Base-by-base conservation (phyloP, 2,113 vertebrate species). In the Sebastes schlegelii region DNA sequence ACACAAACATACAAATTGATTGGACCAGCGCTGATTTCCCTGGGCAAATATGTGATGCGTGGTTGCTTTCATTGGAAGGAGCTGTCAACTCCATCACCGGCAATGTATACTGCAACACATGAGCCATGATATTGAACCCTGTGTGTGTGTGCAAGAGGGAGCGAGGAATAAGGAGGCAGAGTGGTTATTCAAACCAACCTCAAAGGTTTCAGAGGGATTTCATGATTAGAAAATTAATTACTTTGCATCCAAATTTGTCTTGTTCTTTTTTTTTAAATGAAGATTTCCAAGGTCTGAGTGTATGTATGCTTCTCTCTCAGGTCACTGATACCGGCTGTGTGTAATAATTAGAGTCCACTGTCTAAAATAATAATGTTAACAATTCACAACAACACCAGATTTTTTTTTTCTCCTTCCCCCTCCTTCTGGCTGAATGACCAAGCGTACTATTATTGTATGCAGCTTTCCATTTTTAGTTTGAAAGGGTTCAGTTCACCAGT, bases 1-100 rank as follows among this genome's bases (percentile, higher is more conserved):
- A 74, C 69, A 85, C 45, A 75, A 46, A 75, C 26, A 16, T 64
- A 54, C 49, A 85, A 88, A 92, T 85, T 90, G 93, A 93, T 91
- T 88, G 90, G 84, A 67, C 86, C 64, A 48, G 75, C 51, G 8
- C 69, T 89, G 91, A 94, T 92, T 92, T 94, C 91, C 89, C 84
- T 63, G 66, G 88, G 76, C 89, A 86, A 90, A 89, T 85, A 89
- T 88, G 83, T 71, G 74, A 90, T 82, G 85, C 60, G n/a, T 86
- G 88, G 88, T 75, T 88, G 85, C 85, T 78, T 88, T 89, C 82
- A 86, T 69, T 49, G 82, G 80, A 82, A 77, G 46, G 4, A 84
- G 62, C 84, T 86, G 77, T 80, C 78, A 82, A 40, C 82, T 86
- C 79, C 67, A 66, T 79, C 40, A 19, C 16, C 78, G 73, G 81